Evolutionary conservation across 1,140 invertebrate genomes (phyloP), one percentile per base, ranked within the genome.

Genomic region (Bombus consobrinus): DNA sequence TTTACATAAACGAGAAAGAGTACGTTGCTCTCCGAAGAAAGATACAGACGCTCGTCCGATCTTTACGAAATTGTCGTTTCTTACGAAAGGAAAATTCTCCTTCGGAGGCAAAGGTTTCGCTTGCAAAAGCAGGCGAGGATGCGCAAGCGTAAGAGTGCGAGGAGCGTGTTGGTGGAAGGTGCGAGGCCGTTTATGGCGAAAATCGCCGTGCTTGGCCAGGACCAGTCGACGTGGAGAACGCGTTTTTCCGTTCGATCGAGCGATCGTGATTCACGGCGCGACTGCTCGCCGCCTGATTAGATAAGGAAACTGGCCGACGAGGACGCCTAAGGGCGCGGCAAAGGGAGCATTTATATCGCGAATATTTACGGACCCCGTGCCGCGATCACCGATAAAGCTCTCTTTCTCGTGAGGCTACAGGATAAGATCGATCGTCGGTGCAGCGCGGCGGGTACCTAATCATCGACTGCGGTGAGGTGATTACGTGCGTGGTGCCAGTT

Each of bases 241-340:
- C 41, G 80, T 79, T 69, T 87, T 75, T 57, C 53, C 53, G 9
- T 59, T 43, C 18, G 82, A 75, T 76, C 72, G 87, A 59, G 57
- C 62, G 74, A 74, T 68, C 66, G 85, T 83, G 86, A 88, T 88
- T 87, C 86, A 83, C 75, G 69, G 53, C 53, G 62, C 59, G 62
- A 28, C 28, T 39, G 34, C 84, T 10, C 66, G 79, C 57, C 47
- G 66, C 47, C 43, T 41, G 79, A 78, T 83, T 81, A 76, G 59
- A 78, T 82, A 82, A 82, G 80, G 41, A 64, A 74, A 82, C 80
- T 82, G 22, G 37, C 57, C 53, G 28, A 39, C 25, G 43, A 37
- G 47, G 47, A 53, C 47, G 47, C 47, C 47, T 22, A 22, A 53
- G 47, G 47, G 18, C 1, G 47, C 18, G 47, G 47, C 47, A 53